Base-by-base conservation (phyloP, 2,888 invertebrate species). In the Ophioninae sp. region DNA sequence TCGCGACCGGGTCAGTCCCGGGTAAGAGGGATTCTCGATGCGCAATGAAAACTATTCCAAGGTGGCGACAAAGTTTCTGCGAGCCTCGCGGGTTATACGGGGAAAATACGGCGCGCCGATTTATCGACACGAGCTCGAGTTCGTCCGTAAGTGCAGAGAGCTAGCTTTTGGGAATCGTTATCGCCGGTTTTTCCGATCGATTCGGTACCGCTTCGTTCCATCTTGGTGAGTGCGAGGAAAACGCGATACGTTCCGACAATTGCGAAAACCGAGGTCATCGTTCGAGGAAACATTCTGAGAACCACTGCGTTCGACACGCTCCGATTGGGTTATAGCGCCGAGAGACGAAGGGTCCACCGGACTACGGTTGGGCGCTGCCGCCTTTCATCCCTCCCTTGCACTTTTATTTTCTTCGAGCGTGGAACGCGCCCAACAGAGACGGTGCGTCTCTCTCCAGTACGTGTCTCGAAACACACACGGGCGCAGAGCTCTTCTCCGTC, bases 261-360 rank as follows among this genome's bases (percentile, higher is more conserved):
- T 13, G 6, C 17, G 50, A 13, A 50, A 50, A 50, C 30, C 30
- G 30, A 17, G 17, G 17, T 50, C 10, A 50, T 50, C 17, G 50
- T 13, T 50, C 50, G 13, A 13, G 2, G 13, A 6, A 50, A 17
- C 13, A 13, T 50, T 68, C 76, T 86, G 86, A 86, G 86, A 77
- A 83, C 86, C 89, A 83, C 88, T 88, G 89, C 30, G 39, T 21
- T 13, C 84, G 87, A 86, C 84, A 87, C 83, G 83, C 86, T 88
- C 87, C 87, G 89, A 90, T 89, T 89, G 88, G 88, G 88, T 88
- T 89, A 87, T 80, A 79, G 88, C 86, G 30, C 37, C 56, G 61
- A 73, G 39, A 65, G 79, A 76, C 65, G 85, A 87, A 87, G 89
- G 88, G 88, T 87, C 87, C 88, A 85, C 82, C 75, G 85, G 61